Evolutionary conservation across 2,797 vertebrate genomes (phyloP).

Genomic region (Carcharodon carcharias): DNA sequence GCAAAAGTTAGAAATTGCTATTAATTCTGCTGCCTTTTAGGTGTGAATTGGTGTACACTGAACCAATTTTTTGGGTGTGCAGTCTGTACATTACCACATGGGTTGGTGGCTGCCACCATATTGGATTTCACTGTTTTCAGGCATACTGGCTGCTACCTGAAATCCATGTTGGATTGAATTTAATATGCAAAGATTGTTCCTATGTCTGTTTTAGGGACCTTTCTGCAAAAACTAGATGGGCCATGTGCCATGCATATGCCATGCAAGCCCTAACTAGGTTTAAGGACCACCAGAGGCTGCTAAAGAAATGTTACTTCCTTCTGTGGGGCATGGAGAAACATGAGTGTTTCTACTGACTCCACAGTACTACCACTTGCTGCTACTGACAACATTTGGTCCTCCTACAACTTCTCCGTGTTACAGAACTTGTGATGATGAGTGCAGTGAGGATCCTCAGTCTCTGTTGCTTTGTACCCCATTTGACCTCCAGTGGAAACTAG

Average conservation of each 20-base stretch:
- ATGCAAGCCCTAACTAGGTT: no score
- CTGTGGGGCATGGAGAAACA: background rate
- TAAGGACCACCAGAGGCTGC: no score
- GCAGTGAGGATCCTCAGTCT: background rate
- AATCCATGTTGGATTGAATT: background rate
- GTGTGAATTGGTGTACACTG: background rate
- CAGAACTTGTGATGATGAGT: background rate
- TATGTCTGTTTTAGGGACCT: background rate
- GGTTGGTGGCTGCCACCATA: background rate
- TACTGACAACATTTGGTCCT: background rate
- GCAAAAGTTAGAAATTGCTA: background rate
- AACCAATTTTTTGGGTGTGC: background rate
- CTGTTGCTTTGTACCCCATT: background rate
- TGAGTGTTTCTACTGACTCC: background rate
- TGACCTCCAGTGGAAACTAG: background rate
- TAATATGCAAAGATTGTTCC: background rate
- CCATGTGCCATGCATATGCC: background rate
- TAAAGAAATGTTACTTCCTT: background rate
- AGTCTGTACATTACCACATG: background rate
- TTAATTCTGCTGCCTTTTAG: background rate
- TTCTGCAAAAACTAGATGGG: background rate
- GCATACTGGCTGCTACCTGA: background rate
- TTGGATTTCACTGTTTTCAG: background rate
- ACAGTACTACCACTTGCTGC: background rate
- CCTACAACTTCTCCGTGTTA: no score